Percentiles rank a stretch among this genome's conserved stretches.
Evolutionary conservation across 2,113 vertebrate genomes (phyloP).

Genomic region (Panthera tigris): DNA sequence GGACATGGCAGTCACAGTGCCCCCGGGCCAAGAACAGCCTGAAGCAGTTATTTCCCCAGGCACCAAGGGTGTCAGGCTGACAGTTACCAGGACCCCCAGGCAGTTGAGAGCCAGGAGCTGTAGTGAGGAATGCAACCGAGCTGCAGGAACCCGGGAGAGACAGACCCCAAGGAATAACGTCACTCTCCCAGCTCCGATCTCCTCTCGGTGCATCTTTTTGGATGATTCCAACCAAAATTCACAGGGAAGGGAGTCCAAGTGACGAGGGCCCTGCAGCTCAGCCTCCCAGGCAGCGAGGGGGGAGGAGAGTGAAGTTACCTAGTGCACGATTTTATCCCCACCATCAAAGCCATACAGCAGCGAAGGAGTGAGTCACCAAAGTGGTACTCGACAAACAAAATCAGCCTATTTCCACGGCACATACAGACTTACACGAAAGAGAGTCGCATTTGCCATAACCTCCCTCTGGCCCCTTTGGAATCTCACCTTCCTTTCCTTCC

Average conservation of each 20-base stretch:
- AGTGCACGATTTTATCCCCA: background rate
- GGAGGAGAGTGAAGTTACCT: background rate
- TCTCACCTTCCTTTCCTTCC: background rate
- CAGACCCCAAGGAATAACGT: rapidly evolving
- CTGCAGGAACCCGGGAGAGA: background rate
- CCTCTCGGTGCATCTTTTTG: background rate
- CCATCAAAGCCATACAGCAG: too few relatives aligned
- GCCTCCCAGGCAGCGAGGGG: background rate
- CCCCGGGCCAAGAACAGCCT: background rate
- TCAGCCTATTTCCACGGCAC: background rate
- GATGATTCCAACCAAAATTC: background rate
- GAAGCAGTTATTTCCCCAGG: background rate
- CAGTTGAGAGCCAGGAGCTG: background rate
- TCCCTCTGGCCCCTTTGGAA: background rate
- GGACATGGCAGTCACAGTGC: background rate
- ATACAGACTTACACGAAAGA: background rate
- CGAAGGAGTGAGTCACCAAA: background rate
- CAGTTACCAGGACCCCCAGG: background rate
- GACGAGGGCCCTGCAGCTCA: background rate
- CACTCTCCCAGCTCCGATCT: background rate
- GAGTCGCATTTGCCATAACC: background rate
- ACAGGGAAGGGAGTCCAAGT: background rate
- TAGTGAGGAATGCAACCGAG: background rate
- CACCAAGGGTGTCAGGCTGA: background rate
- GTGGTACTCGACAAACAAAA: background rate